phyloP scores from a whole-genome alignment of 2,113 vertebrate genomes.

The Corythoichthys haematopterus region DNA sequence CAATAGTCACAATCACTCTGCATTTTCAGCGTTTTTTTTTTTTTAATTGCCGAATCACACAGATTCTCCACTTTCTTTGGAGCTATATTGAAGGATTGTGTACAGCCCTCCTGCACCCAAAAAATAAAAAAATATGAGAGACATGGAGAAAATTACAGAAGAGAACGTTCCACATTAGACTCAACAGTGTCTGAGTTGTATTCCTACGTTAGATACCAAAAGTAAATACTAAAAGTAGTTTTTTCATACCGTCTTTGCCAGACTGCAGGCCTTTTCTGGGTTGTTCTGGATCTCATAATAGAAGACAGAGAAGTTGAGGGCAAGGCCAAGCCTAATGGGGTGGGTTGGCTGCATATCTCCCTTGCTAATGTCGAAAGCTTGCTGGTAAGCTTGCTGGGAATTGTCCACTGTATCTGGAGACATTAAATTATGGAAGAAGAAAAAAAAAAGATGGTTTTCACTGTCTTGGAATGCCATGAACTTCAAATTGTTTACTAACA shows the following conservation, averaged over 20 bases:
- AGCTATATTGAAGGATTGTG: too few species aligned
- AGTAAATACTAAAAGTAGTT: neutral
- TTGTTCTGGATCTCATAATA: conserved; percentile 99
- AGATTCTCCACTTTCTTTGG: too few species aligned
- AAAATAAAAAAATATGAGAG: too few species aligned
- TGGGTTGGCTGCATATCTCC: conserved; percentile 98
- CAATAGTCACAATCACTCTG: too few species aligned
- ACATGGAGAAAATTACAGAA: too few species aligned
- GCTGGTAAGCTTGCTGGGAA: conserved; percentile 93
- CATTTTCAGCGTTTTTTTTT: too few species aligned
- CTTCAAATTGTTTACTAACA: too few species aligned
- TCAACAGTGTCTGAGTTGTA: neutral
- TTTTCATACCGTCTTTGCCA: conserved; percentile 90
- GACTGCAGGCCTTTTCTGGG: conserved; percentile 91
- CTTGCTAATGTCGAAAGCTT: conserved; percentile 99
- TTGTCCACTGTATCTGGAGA: conserved; percentile 85
- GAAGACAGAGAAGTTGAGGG: conserved; percentile 98
- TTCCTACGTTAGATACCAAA: neutral
- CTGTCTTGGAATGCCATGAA: too few species aligned
- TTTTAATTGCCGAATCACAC: too few species aligned
- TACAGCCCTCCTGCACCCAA: too few species aligned
- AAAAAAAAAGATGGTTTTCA: too few species aligned
- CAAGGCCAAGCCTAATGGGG: conserved; percentile 94
- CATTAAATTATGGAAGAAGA: neutral
- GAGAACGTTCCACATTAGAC: too few species aligned